These are phyloP conservation scores for Alosa sapidissima DNA, from an alignment of 2,797 vertebrate species.

Conservation along the genomic window DNA sequence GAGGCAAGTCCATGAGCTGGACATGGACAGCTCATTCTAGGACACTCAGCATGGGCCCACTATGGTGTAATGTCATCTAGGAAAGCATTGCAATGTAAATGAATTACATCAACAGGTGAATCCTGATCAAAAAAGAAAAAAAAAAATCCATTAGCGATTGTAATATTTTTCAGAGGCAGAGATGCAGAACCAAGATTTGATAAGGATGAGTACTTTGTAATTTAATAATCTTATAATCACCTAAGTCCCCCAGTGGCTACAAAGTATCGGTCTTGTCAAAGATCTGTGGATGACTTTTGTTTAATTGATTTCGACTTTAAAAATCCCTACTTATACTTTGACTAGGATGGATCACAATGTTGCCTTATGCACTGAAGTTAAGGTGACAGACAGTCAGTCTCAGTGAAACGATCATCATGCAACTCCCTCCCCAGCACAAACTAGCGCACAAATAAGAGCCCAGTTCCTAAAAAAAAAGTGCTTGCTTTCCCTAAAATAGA, in stretches of 20 bases:
- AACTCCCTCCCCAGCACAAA: background rate
- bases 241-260: background rate
- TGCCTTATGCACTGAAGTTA: background rate
- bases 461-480: slow-evolving; percentile 36
- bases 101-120: background rate
- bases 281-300: background rate
- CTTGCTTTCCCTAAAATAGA: slow-evolving; percentile 50
- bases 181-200: background rate
- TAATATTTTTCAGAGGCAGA: background rate
- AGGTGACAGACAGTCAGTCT: background rate
- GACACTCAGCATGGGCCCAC: background rate
- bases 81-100: background rate
- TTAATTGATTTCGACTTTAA: background rate
- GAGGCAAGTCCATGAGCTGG: background rate
- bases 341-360: background rate
- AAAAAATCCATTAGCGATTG: background rate
- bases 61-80: background rate
- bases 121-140: background rate
- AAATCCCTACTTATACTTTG: background rate
- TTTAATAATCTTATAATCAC: background rate
- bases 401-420: background rate
- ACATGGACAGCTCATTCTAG: background rate
- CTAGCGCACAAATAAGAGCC: slow-evolving; percentile 4
- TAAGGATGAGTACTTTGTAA: background rate
- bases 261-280: background rate